Percentiles rank a stretch among this genome's conserved stretches.
Conservation (phyloP, 1,140 invertebrate genomes). For the Ceratina japonica region DNA sequence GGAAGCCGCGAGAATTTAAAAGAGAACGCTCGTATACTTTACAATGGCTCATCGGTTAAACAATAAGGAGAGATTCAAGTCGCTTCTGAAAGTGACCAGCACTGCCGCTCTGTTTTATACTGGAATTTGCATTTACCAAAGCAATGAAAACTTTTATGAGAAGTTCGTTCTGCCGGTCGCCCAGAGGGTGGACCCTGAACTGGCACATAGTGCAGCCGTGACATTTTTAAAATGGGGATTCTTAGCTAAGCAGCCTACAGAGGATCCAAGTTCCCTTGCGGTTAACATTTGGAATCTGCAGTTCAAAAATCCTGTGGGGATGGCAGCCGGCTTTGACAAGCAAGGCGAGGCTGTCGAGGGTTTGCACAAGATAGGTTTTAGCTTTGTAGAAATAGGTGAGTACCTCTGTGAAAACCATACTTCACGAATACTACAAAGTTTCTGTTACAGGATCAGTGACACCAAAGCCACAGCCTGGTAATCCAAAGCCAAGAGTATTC, state of each 20-base stretch:
- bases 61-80: conserved; percentile 68
- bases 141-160: conserved; percentile 89
- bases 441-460: conserved; percentile 87
- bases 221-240: conserved; percentile 87
- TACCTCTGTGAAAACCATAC: not conserved
- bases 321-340: conserved; percentile 99
- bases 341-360: conserved; percentile 94
- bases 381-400: conserved; percentile 95
- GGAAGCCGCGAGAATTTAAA: not conserved
- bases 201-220: conserved; percentile 88
- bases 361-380: conserved; percentile 92
- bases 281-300: conserved; percentile 85
- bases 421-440: not conserved
- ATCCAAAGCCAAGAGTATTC: conserved; percentile 95
- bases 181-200: conserved; percentile 86
- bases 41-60: conserved; percentile 64
- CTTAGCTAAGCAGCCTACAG: conserved; percentile 80
- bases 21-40: not conserved
- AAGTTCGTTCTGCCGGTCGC: conserved; percentile 86
- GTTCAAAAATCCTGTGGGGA: conserved; percentile 94
- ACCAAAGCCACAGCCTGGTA: conserved; percentile 94
- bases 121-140: conserved; percentile 83
- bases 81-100: conserved; percentile 68
- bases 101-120: conserved; percentile 81
- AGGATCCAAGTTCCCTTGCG: conserved; percentile 83